Evolutionary conservation across 2,888 invertebrate genomes (phyloP).

Genomic region (Drosophila falleni): DNA sequence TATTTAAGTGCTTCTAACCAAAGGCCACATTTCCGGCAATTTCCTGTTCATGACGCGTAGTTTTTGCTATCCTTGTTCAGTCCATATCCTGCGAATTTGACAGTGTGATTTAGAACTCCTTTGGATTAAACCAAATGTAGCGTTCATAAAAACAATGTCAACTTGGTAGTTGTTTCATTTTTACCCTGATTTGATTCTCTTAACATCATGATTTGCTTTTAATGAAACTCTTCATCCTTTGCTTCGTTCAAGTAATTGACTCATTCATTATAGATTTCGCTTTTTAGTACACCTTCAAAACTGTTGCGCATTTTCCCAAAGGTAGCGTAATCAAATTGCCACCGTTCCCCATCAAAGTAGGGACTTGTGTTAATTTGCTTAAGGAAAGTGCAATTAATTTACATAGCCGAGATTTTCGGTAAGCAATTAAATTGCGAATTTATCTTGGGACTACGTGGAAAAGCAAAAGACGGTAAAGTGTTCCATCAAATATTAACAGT

Average conservation of each 20-base stretch:
- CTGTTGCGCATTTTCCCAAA: conserved; percentile 20
- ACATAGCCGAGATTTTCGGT: conserved; percentile 10
- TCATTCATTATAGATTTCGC: conserved; percentile 51
- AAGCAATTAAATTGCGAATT: conserved; percentile 32
- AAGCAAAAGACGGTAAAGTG: background rate
- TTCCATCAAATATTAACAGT: background rate
- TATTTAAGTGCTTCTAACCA: conserved; percentile 29
- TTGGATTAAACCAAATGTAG: conserved; percentile 54
- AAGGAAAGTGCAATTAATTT: conserved; percentile 37
- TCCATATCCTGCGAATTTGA: background rate
- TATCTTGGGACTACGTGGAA: background rate
- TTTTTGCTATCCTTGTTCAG: conserved; percentile 7
- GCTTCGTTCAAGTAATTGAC: conserved; percentile 32
- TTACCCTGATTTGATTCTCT: conserved; percentile 28
- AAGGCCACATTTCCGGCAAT: conserved; percentile 57
- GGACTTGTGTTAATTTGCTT: conserved; percentile 34
- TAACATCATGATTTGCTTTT: conserved; percentile 8
- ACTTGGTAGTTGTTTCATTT: conserved; percentile 35
- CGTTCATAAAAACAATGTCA: conserved; percentile 66
- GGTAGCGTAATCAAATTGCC: conserved; percentile 40
- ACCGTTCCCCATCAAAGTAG: conserved; percentile 10
- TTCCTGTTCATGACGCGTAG: conserved; percentile 39
- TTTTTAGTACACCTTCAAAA: background rate
- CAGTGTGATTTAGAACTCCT: conserved; percentile 37
- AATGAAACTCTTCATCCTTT: conserved; percentile 32